These are phyloP conservation scores for Prosopocoilus inquinatus DNA, from an alignment of 2,888 invertebrate genomes.

Conservation along the genomic window DNA sequence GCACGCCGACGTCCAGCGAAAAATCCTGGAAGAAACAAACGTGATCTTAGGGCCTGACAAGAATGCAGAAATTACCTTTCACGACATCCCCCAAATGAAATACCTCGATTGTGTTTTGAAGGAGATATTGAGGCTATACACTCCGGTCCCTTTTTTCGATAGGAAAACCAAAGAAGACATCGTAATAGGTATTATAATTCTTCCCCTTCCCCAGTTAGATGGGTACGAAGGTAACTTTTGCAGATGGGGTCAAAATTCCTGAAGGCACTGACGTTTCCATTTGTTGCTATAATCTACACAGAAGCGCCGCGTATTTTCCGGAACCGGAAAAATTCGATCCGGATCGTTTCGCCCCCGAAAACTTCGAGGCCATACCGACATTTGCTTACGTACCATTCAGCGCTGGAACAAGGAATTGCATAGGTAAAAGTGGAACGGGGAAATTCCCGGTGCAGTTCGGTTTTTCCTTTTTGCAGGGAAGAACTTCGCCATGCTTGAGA, in stretches of 20 bases:
- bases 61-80: conserved; percentile 31
- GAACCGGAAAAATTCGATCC: conserved; percentile 40
- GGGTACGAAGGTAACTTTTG: neutral
- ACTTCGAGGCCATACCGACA: conserved; percentile 43
- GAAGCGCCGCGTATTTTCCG: conserved; percentile 33
- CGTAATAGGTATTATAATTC: neutral
- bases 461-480: conserved; percentile 7
- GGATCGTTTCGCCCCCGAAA: conserved; percentile 46
- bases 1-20: conserved; percentile 50
- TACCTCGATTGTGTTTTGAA: conserved; percentile 60
- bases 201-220: too few relatives aligned
- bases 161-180: conserved; percentile 3
- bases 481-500: conserved; percentile 14
- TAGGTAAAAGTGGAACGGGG: conserved; percentile 24
- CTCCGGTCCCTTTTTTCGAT: conserved; percentile 49
- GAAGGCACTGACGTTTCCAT: conserved; percentile 9
- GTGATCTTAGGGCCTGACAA: conserved; percentile 36
- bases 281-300: conserved; percentile 9
- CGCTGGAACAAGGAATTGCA: conserved; percentile 48
- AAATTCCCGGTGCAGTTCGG: neutral
- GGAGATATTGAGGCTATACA: conserved; percentile 56
- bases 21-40: conserved; percentile 38
- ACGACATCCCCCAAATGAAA: conserved; percentile 48
- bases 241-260: conserved; percentile 13
- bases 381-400: conserved; percentile 49